Conservation (phyloP, 1,140 invertebrate genomes). For the Drosophila dunni region DNA sequence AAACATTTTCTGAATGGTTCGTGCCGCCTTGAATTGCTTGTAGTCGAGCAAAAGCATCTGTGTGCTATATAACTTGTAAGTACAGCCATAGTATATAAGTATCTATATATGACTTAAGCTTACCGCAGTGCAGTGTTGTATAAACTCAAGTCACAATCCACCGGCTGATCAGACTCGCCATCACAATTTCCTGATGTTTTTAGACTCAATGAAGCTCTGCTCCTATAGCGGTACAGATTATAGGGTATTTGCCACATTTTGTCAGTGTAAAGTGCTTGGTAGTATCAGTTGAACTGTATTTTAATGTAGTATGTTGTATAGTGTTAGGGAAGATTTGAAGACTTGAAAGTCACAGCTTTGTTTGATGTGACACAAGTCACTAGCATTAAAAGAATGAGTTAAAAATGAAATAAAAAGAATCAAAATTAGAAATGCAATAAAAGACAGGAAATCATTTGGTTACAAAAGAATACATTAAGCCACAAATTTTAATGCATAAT, state of each 20-base stretch:
- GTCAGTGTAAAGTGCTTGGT: not conserved
- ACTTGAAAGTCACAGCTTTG: not conserved
- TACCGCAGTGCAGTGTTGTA: not conserved
- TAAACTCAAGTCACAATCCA: not conserved
- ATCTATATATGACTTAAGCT: not conserved
- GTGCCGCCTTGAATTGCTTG: conserved; percentile 65
- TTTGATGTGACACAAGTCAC: not conserved
- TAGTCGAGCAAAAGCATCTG: conserved; percentile 57
- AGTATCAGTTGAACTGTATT: not conserved
- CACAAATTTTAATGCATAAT: too few relatives aligned
- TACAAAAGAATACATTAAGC: too few relatives aligned
- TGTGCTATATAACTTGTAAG: conserved; percentile 23
- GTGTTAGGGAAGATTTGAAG: not conserved
- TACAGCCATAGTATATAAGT: not conserved
- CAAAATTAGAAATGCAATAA: too few relatives aligned
- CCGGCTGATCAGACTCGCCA: not conserved
- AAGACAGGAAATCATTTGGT: too few relatives aligned
- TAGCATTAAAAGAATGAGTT: too few relatives aligned
- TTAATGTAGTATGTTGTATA: not conserved
- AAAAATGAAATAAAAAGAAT: too few relatives aligned
- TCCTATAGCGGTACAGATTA: not conserved
- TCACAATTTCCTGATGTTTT: not conserved
- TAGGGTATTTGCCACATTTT: not conserved
- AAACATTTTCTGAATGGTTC: conserved; percentile 46
- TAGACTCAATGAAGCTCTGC: not conserved